A percentile compares a stretch with the other conserved stretches of the same genome.
Conservation (phyloP, 2,113 vertebrate species). For the Lepus timidus region DNA sequence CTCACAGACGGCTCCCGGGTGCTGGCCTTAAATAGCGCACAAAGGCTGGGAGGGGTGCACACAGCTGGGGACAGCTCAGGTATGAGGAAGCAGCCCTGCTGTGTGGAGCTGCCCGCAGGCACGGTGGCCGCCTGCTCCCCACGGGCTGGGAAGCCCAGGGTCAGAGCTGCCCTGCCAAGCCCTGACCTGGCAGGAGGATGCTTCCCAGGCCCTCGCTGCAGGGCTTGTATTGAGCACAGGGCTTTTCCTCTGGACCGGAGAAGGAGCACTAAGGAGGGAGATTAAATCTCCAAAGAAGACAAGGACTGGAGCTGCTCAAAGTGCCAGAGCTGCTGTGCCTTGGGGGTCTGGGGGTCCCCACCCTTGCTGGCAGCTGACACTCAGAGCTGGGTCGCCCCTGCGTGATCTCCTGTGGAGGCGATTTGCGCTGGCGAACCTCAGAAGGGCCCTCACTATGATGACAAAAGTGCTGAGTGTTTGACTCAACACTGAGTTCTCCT, state of each 20-base stretch:
- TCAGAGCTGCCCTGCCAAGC: neutral
- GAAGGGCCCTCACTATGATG: neutral
- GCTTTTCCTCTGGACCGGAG: neutral
- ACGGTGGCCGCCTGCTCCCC: neutral
- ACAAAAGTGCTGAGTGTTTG: neutral
- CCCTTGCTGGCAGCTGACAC: neutral
- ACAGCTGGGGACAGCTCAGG: conserved; percentile 52
- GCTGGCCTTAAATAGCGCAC: conserved; percentile 71
- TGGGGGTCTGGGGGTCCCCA: neutral
- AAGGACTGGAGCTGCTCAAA: neutral
- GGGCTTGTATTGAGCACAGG: neutral
- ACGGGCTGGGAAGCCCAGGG: neutral
- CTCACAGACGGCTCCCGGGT: neutral
- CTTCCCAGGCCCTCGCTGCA: neutral
- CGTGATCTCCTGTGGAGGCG: neutral
- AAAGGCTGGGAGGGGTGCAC: neutral
- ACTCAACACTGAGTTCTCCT: neutral
- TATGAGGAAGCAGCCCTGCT: conserved; percentile 76
- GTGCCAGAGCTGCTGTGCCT: neutral
- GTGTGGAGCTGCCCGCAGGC: neutral
- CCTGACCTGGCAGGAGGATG: neutral
- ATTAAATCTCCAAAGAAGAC: neutral
- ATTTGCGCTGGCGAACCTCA: no score
- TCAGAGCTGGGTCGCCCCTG: neutral
- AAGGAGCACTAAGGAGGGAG: neutral